Base-by-base conservation (phyloP, 1,140 invertebrate species). In the Halotydeus destructor region DNA sequence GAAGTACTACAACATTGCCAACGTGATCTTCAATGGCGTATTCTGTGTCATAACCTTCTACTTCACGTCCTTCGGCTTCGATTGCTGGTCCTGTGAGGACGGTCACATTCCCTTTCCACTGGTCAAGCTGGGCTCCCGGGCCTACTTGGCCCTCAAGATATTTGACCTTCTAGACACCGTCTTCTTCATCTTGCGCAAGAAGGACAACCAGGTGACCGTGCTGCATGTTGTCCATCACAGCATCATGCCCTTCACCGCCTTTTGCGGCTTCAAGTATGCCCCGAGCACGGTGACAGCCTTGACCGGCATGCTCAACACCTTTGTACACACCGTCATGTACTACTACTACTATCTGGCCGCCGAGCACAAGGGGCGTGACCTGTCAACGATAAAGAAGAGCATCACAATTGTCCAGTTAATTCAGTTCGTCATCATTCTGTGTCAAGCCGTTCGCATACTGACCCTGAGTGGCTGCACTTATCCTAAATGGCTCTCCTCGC, bases 181-280 rank as follows among this genome's bases (percentile, higher is more conserved):
- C 9, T 88, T 85, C 69, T 88, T 86, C 64, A 75, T 85, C 52
- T 62, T 85, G 51, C 69, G 81, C 50, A 86, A 85, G 62, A 93
- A 93, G 67, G 78, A 75, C 57, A 74, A 80, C 58, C 84, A 91
- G 56, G 78, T 89, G 41, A 82, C 81, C 12, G 81, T 78, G 23
- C 68, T 91, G 21, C 85, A 91, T 62, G 83, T 91, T 41, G 84
- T 89, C 52, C 85, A 91, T 58, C 85, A 91, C 58, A 82, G 81
- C 37, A 75, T 82, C 53, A 89, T 91, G 84, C 85, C 85, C n/a
- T 76, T 86, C 60, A 79, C 75, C 5, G 79, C 88, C 3, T 93
- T 84, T 84, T 79, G 86, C 70, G 85, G 84, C 11, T 67, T 89
- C 47, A 86, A 14, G n/a, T 14, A 36, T 36, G 8, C 21, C n/a